These are phyloP conservation scores for Apis laboriosa DNA, from an alignment of 1,140 invertebrate species.

Conservation along the genomic window DNA sequence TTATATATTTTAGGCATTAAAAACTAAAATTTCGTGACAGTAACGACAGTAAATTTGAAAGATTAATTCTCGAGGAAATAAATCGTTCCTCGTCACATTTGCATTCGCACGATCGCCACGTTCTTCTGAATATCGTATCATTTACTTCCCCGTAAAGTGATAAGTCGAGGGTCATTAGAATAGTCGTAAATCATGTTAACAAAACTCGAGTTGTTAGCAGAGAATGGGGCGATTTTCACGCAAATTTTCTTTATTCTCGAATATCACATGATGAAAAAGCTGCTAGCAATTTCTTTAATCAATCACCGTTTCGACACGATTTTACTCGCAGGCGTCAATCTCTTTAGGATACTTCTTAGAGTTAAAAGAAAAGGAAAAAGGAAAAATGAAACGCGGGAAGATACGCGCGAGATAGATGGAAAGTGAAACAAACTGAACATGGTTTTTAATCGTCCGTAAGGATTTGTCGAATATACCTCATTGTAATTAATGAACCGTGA, in stretches of 20 bases:
- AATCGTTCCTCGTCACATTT: constrained; percentile 50
- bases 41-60: background rate
- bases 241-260: background rate
- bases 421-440: background rate
- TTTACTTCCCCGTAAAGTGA: constrained; percentile 24
- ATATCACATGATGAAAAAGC: background rate
- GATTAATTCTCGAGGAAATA: background rate
- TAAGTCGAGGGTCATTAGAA: constrained; percentile 22
- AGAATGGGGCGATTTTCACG: background rate
- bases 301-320: constrained; percentile 14
- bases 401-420: no score
- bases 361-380: constrained; percentile 3
- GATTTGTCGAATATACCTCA: constrained; percentile 48
- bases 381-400: background rate
- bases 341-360: constrained; percentile 26
- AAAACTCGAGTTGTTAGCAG: constrained; percentile 31
- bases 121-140: constrained; percentile 1
- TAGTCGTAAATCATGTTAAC: constrained; percentile 21
- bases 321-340: constrained; percentile 24
- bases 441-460: constrained; percentile 42
- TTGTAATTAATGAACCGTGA: constrained; percentile 28
- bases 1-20: background rate
- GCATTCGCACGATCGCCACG: constrained; percentile 22
- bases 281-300: constrained; percentile 29
- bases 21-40: background rate